A percentile compares a stretch with the other conserved stretches of the same genome.
Conservation (phyloP, 1,140 invertebrate genomes). For the Matsumurasca onukii region DNA sequence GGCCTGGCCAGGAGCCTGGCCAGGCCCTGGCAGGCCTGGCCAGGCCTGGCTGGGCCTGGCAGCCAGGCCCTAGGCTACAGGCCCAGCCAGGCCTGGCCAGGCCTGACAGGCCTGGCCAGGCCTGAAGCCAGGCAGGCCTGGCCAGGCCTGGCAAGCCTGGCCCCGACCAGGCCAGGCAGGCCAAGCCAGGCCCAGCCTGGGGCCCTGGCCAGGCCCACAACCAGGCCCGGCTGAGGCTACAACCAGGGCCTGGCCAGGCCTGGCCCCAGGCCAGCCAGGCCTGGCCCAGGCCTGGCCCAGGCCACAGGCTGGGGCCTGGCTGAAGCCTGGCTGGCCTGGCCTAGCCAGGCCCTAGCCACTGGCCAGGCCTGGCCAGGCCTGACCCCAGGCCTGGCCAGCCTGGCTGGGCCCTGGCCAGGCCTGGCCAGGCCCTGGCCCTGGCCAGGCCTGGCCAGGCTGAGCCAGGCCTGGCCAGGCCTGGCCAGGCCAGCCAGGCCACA, state of each 20-base stretch:
- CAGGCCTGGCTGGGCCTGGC: slow-evolving; percentile 12
- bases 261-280: neutral
- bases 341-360: too few species aligned
- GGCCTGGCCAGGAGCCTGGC: slow-evolving; percentile 3
- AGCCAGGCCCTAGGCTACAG: slow-evolving; percentile 16
- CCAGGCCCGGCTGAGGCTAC: neutral
- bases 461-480: too few species aligned
- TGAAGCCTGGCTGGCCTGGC: too few species aligned
- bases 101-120: neutral
- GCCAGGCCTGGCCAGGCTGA: too few species aligned
- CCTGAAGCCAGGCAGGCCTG: neutral
- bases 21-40: slow-evolving; percentile 5
- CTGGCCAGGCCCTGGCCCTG: too few species aligned
- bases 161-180: neutral
- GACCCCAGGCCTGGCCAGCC: too few species aligned
- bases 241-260: neutral
- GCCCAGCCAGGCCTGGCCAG: slow-evolving; percentile 18
- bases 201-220: neutral
- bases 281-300: neutral
- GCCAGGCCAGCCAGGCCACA: too few species aligned
- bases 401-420: too few species aligned
- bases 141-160: neutral
- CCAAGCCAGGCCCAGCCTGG: neutral
- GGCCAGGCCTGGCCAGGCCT: too few species aligned
- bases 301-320: neutral